Conservation (phyloP, 2,797 vertebrate species). For the Sebastes matsubarae region DNA sequence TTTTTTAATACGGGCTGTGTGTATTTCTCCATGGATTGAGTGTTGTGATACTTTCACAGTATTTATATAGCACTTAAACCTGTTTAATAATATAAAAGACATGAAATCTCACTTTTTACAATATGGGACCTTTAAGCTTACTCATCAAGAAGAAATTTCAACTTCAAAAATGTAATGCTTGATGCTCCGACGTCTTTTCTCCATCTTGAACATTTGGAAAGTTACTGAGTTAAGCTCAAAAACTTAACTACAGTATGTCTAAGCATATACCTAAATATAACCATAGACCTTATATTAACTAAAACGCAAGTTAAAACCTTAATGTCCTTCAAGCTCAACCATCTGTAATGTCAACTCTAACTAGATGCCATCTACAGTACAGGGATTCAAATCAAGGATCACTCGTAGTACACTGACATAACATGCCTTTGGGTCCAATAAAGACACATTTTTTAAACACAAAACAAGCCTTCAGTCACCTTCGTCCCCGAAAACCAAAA, state of each 20-base stretch:
- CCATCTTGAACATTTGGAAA: neutral
- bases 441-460: constrained; percentile 18
- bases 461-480: constrained; percentile 35
- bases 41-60: no score
- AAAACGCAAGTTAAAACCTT: neutral
- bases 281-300: neutral
- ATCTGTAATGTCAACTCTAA: constrained; percentile 9
- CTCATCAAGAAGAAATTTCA: neutral
- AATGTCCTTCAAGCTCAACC: neutral
- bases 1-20: no score
- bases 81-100: no score
- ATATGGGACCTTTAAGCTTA: neutral
- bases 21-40: no score
- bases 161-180: neutral
- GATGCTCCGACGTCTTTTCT: neutral
- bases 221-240: neutral
- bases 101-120: no score
- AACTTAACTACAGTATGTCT: neutral
- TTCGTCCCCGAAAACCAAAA: constrained; percentile 14
- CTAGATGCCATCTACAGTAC: constrained; percentile 3
- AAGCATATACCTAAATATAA: neutral
- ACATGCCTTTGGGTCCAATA: constrained; percentile 28
- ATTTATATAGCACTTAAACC: no score
- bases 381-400: constrained; percentile 16
- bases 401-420: neutral